Evolutionary conservation across 1,140 invertebrate genomes (phyloP).

Genomic region (Acromyrmex echinatior): DNA sequence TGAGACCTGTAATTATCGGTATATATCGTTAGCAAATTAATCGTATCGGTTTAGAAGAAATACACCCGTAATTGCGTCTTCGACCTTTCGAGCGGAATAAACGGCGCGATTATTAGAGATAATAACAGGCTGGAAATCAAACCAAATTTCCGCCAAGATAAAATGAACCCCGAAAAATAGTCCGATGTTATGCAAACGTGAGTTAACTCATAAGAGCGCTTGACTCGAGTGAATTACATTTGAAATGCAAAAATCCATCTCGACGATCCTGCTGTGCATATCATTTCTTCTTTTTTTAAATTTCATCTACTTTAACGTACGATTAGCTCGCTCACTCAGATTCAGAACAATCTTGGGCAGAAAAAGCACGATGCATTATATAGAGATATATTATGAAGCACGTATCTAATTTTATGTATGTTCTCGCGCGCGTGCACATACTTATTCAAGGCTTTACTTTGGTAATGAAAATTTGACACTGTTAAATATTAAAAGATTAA

Average conservation of each 20-base stretch:
- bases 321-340: background rate
- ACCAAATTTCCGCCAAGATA: conserved; percentile 41
- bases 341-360: background rate
- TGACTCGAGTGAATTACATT: background rate
- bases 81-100: conserved; percentile 36
- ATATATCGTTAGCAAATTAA: conserved; percentile 56
- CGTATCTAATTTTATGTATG: too few species aligned
- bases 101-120: conserved; percentile 39
- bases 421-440: too few species aligned
- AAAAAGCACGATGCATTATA: background rate
- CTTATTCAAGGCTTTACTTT: too few species aligned
- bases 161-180: conserved; percentile 12
- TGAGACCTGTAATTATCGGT: conserved; percentile 55
- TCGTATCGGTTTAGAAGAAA: conserved; percentile 48
- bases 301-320: background rate
- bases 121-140: conserved; percentile 38
- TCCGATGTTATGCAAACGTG: conserved; percentile 13
- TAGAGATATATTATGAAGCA: too few species aligned
- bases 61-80: conserved; percentile 49
- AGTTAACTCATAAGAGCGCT: conserved; percentile 17
- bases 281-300: background rate
- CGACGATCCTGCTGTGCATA: background rate
- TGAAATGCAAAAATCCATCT: conserved; percentile 26
- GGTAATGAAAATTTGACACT: too few species aligned
- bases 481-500: too few species aligned